These are phyloP conservation scores for Eupithecia vulgata DNA, from an alignment of 2,888 invertebrate species.

Conservation along the genomic window DNA sequence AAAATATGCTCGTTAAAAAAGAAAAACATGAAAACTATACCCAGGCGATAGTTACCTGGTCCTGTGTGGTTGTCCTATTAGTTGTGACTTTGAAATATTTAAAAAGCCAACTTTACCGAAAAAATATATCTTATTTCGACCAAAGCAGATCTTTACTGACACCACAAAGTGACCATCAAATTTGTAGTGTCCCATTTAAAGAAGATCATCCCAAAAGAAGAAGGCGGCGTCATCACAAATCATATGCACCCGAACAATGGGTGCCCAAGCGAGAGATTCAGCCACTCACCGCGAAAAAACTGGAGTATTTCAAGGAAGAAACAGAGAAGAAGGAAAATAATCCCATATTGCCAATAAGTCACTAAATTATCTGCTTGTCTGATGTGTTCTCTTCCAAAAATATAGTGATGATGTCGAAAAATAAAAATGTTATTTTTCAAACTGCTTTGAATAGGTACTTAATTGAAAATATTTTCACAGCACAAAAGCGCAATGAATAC, in stretches of 20 bases:
- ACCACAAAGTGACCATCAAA: not conserved
- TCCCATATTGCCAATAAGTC: not conserved
- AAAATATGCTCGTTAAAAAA: not conserved
- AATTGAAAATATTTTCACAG: not conserved
- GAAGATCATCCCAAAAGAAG: not conserved
- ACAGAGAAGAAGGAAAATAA: not conserved
- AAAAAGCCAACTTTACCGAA: not conserved
- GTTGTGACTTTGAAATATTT: not conserved
- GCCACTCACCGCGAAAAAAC: not conserved
- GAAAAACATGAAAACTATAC: not conserved
- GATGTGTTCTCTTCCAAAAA: not conserved
- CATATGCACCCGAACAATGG: not conserved
- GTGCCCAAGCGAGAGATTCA: not conserved
- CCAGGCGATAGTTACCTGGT: not conserved
- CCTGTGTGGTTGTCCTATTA: not conserved
- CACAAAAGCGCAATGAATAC: not conserved
- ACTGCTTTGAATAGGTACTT: not conserved
- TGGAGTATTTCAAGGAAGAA: not conserved
- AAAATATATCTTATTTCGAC: not conserved
- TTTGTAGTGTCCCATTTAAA: not conserved
- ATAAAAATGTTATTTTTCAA: not conserved
- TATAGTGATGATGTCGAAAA: not conserved
- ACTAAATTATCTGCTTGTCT: not conserved
- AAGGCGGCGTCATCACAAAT: not conserved
- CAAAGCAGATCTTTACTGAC: not conserved